Evolutionary conservation across 1,140 invertebrate species (phyloP).

Genomic region (Drosophila kanapiae): DNA sequence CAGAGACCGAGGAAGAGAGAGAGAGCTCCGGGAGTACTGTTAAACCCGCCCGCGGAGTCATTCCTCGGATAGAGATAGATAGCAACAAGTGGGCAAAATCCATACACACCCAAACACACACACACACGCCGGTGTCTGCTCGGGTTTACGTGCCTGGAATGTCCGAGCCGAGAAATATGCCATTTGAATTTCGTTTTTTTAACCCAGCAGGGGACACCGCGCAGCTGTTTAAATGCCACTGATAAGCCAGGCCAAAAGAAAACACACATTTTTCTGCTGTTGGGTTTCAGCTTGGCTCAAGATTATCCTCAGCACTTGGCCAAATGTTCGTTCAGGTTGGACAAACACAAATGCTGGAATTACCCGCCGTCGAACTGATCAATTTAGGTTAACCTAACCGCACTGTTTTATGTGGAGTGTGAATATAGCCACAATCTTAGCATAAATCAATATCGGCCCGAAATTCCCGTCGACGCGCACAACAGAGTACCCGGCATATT

Average conservation of each 20-base stretch:
- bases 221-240: conserved; percentile 78
- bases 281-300: conserved; percentile 5
- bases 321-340: conserved; percentile 66
- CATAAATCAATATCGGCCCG: conserved; percentile 50
- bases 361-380: conserved; percentile 30
- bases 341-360: conserved; percentile 65
- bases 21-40: conserved; percentile 15
- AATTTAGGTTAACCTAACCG: conserved; percentile 58
- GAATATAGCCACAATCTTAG: conserved; percentile 16
- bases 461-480: conserved; percentile 1
- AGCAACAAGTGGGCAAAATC: conserved; percentile 66
- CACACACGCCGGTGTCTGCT: conserved; percentile 27
- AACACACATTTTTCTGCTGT: background rate
- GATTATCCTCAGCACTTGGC: conserved; percentile 65
- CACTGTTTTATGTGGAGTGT: conserved; percentile 1
- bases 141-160: conserved; percentile 68
- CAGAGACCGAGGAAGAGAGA: background rate
- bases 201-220: conserved; percentile 39
- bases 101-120: background rate
- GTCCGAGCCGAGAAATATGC: conserved; percentile 12
- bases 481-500: conserved; percentile 12
- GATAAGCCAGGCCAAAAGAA: conserved; percentile 54
- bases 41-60: conserved; percentile 27
- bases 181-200: conserved; percentile 57
- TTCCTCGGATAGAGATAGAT: conserved; percentile 5